Base-by-base conservation (phyloP, 2,797 vertebrate genomes). In the Pantherophis vulpinus region DNA sequence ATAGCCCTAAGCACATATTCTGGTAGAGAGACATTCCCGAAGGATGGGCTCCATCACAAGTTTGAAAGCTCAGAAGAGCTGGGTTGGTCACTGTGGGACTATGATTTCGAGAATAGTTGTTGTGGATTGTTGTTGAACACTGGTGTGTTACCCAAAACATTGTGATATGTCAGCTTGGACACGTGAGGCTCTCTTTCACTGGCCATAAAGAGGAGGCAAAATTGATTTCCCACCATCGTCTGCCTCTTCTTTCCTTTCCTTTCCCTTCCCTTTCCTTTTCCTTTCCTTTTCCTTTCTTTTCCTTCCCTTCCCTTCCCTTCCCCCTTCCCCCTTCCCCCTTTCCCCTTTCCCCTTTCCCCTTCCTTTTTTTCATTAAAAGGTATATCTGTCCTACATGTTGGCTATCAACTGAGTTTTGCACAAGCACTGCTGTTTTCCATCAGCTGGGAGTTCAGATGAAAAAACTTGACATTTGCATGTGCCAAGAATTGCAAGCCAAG, bases 381-480 rank as follows among this genome's bases (percentile, higher is more conserved):
- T 56, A 79, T 11, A 59, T 32, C 29, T 89, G 63, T 61, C 58
- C 87, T 58, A 42, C 37, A 90, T 58, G 29, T 90, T 63, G n/a
- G 42, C 70, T 27, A 51, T 86, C 47, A 20, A 86, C 74, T 70
- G 42, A 37, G 74, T 74, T 89, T 89, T 63, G 66, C 60, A 51
- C 25, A 25, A 70, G n/a, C 25, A 18, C 55, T 54, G 87, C 92
- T 94, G 92, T 89, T 94, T 93, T 91, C 89, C 59, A 86, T 91
- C 94, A 91, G 87, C 42, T 13, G 74, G n/a, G 55, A 47, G 87
- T 87, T 74, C 23, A 37, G 74, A 74, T 91, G 90, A 90, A 86
- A 91, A 93, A 89, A 89, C 92, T 63, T 66, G 89, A 91, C 90
- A 60, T 87, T 89, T 89, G 55, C 87, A 83, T 90, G 87, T 91